A percentile compares a stretch with the other conserved stretches of the same genome.
phyloP scores from a whole-genome alignment of 2,888 invertebrate genomes.

The Cheilosia scutellata region DNA sequence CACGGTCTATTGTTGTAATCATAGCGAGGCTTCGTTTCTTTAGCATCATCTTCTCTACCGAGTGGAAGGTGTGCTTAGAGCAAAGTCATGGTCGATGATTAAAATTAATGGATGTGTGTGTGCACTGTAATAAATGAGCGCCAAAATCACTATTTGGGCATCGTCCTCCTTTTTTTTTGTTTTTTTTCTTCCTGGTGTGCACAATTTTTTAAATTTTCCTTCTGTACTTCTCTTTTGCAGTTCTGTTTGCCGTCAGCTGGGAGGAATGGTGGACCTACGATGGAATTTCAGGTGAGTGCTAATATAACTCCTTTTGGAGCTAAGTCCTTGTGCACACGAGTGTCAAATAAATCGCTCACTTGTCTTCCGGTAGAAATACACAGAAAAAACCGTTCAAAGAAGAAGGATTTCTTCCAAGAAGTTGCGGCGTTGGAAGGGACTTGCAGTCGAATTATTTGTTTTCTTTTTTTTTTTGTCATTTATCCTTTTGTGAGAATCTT shows the following conservation, averaged over 20 bases:
- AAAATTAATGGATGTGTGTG: slow-evolving; percentile 81
- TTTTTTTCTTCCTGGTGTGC: background rate
- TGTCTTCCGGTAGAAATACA: slow-evolving; percentile 64
- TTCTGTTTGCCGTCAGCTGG: slow-evolving; percentile 88
- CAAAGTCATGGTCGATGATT: slow-evolving; percentile 82
- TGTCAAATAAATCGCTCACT: slow-evolving; percentile 75
- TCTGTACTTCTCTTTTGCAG: slow-evolving; percentile 77
- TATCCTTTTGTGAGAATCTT: slow-evolving; percentile 13
- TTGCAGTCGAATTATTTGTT: slow-evolving; percentile 36
- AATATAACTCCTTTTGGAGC: slow-evolving; percentile 36
- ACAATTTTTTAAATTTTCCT: slow-evolving; percentile 43
- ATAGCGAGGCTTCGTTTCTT: slow-evolving; percentile 35
- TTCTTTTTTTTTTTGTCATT: too few relatives aligned
- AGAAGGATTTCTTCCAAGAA: slow-evolving; percentile 21
- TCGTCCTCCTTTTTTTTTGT: background rate
- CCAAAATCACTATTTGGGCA: slow-evolving; percentile 56
- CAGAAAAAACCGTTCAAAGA: background rate
- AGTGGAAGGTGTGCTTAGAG: slow-evolving; percentile 67
- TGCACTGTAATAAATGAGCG: slow-evolving; percentile 61
- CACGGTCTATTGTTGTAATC: slow-evolving; percentile 52
- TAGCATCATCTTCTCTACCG: slow-evolving; percentile 45
- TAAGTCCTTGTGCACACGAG: slow-evolving; percentile 44
- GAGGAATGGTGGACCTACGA: slow-evolving; percentile 99
- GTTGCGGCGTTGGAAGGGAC: slow-evolving; percentile 13
- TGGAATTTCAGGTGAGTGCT: slow-evolving; percentile 94